A percentile compares a stretch with the other conserved stretches of the same genome.
Conservation (phyloP, 2,888 invertebrate genomes). For the Dioctria rufipes region DNA sequence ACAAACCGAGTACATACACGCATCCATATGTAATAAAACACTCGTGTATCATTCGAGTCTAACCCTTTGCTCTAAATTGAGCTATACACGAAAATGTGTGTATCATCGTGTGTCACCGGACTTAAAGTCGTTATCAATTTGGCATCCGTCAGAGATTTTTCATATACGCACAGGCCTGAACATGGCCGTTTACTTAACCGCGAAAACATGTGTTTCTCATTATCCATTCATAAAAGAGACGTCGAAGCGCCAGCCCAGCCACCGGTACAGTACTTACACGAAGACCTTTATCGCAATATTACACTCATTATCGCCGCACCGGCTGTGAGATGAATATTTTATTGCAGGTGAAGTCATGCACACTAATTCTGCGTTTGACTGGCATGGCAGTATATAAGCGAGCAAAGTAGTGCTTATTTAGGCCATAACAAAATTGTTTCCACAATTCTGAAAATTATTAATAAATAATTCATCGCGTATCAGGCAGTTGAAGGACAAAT, state of each 20-base stretch:
- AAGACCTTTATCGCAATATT: slow-evolving; percentile 24
- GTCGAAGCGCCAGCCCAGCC: neutral
- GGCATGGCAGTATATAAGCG: neutral
- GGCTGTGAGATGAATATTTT: neutral
- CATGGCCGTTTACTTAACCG: neutral
- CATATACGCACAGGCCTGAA: too few species aligned
- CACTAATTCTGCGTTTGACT: neutral
- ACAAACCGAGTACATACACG: too few species aligned
- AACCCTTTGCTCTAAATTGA: too few species aligned
- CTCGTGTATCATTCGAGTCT: too few species aligned
- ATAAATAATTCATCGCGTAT: slow-evolving; percentile 35
- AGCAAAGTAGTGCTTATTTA: neutral
- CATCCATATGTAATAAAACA: too few species aligned
- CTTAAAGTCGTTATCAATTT: too few species aligned
- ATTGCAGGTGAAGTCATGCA: slow-evolving; percentile 29
- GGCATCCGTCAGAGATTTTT: too few species aligned
- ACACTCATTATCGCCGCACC: slow-evolving; percentile 5
- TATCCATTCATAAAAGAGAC: neutral
- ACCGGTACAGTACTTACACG: neutral
- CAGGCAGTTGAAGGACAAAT: slow-evolving; percentile 16
- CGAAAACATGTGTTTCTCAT: slow-evolving; percentile 9
- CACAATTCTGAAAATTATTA: slow-evolving; percentile 23
- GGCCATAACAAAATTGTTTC: slow-evolving; percentile 1
- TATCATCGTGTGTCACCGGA: too few species aligned
- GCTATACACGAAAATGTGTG: too few species aligned